Conservation (phyloP, 2,888 invertebrate species). For the Spodoptera picta region DNA sequence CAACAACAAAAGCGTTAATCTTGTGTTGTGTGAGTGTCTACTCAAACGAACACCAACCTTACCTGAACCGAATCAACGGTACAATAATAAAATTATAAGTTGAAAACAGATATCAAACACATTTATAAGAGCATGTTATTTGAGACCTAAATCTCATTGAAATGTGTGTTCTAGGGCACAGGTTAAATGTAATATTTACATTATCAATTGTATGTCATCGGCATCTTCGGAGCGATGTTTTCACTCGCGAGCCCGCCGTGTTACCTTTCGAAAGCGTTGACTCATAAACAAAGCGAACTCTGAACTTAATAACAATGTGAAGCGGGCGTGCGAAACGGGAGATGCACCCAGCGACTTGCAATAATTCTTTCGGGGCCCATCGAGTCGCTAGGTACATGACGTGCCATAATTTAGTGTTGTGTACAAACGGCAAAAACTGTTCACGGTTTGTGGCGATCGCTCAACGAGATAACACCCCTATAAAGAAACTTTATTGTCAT, state of each 20-base stretch:
- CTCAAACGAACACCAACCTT: slow-evolving; percentile 3
- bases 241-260: slow-evolving; percentile 81
- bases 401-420: slow-evolving; percentile 74
- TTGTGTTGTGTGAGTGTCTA: slow-evolving; percentile 15
- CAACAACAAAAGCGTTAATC: no score
- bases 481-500: slow-evolving; percentile 74
- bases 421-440: slow-evolving; percentile 73
- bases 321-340: slow-evolving; percentile 87
- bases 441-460: slow-evolving; percentile 73
- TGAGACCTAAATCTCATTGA: slow-evolving; percentile 66
- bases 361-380: slow-evolving; percentile 83
- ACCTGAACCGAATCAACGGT: neutral
- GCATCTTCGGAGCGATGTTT: slow-evolving; percentile 80
- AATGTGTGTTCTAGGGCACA: slow-evolving; percentile 73
- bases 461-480: slow-evolving; percentile 74
- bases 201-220: slow-evolving; percentile 87
- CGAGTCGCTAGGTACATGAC: slow-evolving; percentile 77
- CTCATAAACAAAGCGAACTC: slow-evolving; percentile 87
- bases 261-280: slow-evolving; percentile 87
- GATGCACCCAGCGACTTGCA: slow-evolving; percentile 83
- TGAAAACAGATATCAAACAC: slow-evolving; percentile 24
- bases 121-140: slow-evolving; percentile 58
- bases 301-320: slow-evolving; percentile 88
- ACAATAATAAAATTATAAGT: slow-evolving; percentile 4
- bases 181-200: slow-evolving; percentile 83